These are phyloP conservation scores for Acleris literana DNA, from an alignment of 2,888 invertebrate genomes.

Conservation along the genomic window DNA sequence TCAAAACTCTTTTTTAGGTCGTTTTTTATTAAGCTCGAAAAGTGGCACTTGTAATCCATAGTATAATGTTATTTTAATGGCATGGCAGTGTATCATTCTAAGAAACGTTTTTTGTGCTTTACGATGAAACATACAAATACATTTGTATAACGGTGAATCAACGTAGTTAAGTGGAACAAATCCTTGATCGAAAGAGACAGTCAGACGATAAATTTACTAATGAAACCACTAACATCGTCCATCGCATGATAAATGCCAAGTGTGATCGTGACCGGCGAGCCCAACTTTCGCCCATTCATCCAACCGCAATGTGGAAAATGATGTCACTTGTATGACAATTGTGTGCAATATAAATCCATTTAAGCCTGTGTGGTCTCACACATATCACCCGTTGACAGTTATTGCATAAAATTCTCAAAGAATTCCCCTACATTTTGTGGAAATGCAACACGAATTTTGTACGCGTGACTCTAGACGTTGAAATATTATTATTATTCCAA, in stretches of 20 bases:
- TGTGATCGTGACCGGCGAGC: conserved; percentile 62
- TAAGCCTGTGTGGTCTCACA: conserved; percentile 40
- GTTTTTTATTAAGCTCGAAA: too few species aligned
- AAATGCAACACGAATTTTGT: conserved; percentile 32
- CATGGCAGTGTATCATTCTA: too few species aligned
- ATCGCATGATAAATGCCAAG: conserved; percentile 46
- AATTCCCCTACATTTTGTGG: conserved; percentile 40
- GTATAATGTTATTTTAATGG: too few species aligned
- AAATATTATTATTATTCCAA: conserved; percentile 12
- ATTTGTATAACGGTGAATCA: conserved; percentile 26
- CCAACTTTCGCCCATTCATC: conserved; percentile 70
- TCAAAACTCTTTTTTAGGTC: too few species aligned
- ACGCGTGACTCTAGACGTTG: conserved; percentile 6
- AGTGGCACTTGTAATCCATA: too few species aligned
- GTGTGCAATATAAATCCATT: conserved; percentile 42
- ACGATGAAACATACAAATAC: too few species aligned
- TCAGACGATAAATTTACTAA: conserved; percentile 37
- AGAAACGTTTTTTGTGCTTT: too few species aligned
- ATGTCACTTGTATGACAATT: conserved; percentile 45
- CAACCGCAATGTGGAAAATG: conserved; percentile 43
- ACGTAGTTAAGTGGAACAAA: conserved; percentile 15
- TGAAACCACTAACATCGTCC: conserved; percentile 40
- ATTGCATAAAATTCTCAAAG: conserved; percentile 43
- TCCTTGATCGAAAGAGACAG: conserved; percentile 25
- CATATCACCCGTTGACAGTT: conserved; percentile 43